phyloP scores from a whole-genome alignment of 2,888 invertebrate species.

The Pinctada fucata region DNA sequence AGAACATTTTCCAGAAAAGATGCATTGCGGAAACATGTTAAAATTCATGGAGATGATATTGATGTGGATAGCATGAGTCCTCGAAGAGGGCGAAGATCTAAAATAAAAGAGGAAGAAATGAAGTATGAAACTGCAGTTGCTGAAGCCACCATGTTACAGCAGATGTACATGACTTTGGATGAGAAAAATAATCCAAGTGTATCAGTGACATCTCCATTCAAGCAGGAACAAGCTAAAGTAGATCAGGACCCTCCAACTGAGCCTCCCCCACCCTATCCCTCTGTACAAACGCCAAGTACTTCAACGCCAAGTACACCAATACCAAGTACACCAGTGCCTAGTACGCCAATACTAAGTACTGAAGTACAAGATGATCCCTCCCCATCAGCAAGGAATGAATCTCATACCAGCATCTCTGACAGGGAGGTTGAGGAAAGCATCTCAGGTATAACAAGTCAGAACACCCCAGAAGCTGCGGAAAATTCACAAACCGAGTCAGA shows the following conservation, averaged over 20 bases:
- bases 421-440: neutral
- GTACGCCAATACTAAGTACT: neutral
- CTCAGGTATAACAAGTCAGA: neutral
- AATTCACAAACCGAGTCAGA: neutral
- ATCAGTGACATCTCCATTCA: neutral
- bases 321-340: neutral
- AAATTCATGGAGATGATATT: constrained; percentile 7
- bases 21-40: constrained; percentile 12
- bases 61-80: neutral
- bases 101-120: constrained; percentile 1
- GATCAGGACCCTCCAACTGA: neutral
- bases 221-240: neutral
- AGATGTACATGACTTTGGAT: constrained; percentile 15
- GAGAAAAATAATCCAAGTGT: constrained; percentile 10
- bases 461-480: neutral
- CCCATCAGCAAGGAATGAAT: neutral
- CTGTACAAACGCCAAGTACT: neutral
- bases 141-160: neutral
- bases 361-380: neutral
- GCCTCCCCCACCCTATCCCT: neutral
- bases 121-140: neutral
- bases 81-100: neutral
- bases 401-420: neutral
- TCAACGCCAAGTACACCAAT: neutral
- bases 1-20: constrained; percentile 20